Evolutionary conservation across 2,797 vertebrate genomes (phyloP), one percentile per base, ranked within the genome.

Genomic region (Hyperoplus immaculatus): DNA sequence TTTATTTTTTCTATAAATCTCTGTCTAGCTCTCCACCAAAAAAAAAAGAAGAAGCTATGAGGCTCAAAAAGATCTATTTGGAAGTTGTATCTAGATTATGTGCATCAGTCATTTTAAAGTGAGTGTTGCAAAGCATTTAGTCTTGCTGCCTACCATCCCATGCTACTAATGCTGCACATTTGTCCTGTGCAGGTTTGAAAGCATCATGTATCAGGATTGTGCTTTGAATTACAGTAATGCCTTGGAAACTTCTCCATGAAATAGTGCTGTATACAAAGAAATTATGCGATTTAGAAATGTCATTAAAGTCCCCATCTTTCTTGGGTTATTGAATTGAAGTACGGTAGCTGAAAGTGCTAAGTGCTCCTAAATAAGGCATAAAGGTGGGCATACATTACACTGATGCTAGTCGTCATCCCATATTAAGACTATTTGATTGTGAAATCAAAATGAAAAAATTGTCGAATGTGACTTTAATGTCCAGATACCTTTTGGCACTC

Each of bases 381-480:
- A 42, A 53, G 38, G 4, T 42, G 38, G 16, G 36, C 13, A 6
- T 29, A 13, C 0, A 38, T n/a, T 38, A 3, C 55, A 51, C 41
- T 21, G 43, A 54, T 3, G 18, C 6, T 58, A 9, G 9, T 39
- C 2, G 0, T 51, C 39, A 8, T 70, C 45, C 12, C 47, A 50
- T 38, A 41, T 43, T 16, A 57, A n/a, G 0, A 72, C 0, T 36
- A 46, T 49, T 0, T 42, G 12, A 57, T 13, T n/a, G 12, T 39
- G 10, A 45, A 77, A 64, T 57, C 5, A 45, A 78, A 55, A 39
- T 49, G 10, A 58, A 43, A 46, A 11, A n/a, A 8, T 15, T 46
- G 16, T 63, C 45, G 18, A 42, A 54, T 43, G 13, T 47, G 55
- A 70, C 46, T 7, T n/a, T 46, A 55, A 51, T 55, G 18, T 42